Evolutionary conservation across 2,888 invertebrate genomes (phyloP).

Genomic region (Polyommatus iphigenia): DNA sequence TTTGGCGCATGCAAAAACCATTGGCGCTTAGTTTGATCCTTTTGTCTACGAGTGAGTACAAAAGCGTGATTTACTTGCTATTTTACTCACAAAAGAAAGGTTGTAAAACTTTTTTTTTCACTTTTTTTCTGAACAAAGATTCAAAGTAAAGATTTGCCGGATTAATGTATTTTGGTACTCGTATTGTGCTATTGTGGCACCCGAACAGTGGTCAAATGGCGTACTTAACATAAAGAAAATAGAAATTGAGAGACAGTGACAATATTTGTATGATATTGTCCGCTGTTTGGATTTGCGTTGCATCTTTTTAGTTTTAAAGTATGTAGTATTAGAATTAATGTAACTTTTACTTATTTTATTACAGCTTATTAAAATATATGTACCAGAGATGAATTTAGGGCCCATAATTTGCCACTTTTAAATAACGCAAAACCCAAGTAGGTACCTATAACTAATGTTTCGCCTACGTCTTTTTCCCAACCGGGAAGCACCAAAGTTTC

Average conservation of each 20-base stretch:
- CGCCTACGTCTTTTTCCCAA: not conserved
- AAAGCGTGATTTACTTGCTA: conserved; percentile 37
- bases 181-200: conserved; percentile 18
- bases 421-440: too few relatives aligned
- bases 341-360: too few relatives aligned
- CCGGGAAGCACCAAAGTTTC: not conserved
- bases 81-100: conserved; percentile 40
- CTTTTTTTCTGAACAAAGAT: conserved; percentile 31
- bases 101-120: conserved; percentile 32
- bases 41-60: conserved; percentile 44
- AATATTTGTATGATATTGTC: not conserved
- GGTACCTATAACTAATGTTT: too few relatives aligned
- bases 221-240: conserved; percentile 29
- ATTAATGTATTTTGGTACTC: conserved; percentile 38
- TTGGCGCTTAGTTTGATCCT: conserved; percentile 52
- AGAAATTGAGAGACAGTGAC: conserved; percentile 48
- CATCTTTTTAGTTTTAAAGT: too few relatives aligned
- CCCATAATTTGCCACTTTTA: too few relatives aligned
- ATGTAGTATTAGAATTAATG: too few relatives aligned
- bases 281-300: too few relatives aligned
- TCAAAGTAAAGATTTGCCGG: conserved; percentile 24
- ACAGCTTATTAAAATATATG: too few relatives aligned
- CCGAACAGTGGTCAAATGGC: conserved; percentile 15
- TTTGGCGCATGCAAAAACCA: conserved; percentile 39
- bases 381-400: too few relatives aligned